Evolutionary conservation across 2,888 invertebrate species (phyloP), one percentile per base, ranked within the genome.

Genomic region (Agelastica alni): DNA sequence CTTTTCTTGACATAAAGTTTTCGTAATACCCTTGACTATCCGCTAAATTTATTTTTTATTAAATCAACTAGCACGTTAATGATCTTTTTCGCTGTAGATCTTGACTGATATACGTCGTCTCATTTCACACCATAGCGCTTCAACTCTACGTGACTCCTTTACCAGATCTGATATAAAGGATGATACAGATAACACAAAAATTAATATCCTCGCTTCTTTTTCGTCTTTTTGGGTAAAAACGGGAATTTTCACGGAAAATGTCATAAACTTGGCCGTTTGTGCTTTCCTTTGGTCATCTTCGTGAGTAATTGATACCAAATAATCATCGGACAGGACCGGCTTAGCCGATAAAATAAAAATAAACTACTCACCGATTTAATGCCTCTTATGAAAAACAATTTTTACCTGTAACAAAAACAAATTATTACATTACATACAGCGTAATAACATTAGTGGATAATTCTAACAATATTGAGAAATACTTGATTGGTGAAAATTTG

Each of bases 141-240:
- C 34, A 13, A 36, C 18, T 7, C 12, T 44, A 44, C 44, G 44
- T 44, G 44, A 44, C 44, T 44, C 31, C 31, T 31, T 44, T 44
- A 31, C 44, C 17, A 17, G 31, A 44, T 44, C 31, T 31, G 31
- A 44, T 31, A 44, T 31, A 44, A 44, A 17, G 31, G 44, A 44
- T 44, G 18, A 20, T 31, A 39, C 39, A 39, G 39, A 39, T 39
- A 39, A 44, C 44, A 44, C 31, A 44, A 44, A 44, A 31, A 44
- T 44, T 44, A 44, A 44, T 31, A 44, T 31, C 34, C 16, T 36
- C 16, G 34, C 34, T 36, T 36, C 7, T 36, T 34, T 36, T n/a
- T 36, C 3, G 34, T 16, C 16, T 12, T 36, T 36, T 16, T n/a
- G 3, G 9, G 7, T 16, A 3, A 16, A 16, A 14, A 32, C 12